Percentiles rank a stretch among this genome's conserved stretches.
Evolutionary conservation across 2,797 vertebrate genomes (phyloP).

Genomic region (Tinamus major): DNA sequence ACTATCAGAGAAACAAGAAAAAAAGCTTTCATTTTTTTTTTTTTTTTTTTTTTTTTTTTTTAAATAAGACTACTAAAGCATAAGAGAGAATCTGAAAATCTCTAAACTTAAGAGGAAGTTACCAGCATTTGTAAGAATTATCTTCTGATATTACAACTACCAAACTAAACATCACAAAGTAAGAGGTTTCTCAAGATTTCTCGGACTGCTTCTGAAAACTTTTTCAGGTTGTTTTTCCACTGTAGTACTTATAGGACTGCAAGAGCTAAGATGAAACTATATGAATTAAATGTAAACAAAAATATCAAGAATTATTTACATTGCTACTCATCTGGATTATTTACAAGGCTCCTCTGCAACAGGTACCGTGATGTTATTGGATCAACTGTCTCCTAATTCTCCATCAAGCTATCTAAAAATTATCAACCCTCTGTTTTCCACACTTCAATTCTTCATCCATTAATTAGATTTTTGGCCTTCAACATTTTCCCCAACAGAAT

Average conservation of each 20-base stretch:
- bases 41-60: too few relatives aligned
- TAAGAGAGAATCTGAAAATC: not conserved
- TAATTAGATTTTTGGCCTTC: conserved; percentile 49
- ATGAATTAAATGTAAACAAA: not conserved
- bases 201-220: not conserved
- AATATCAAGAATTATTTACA: not conserved
- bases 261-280: not conserved
- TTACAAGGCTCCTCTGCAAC: not conserved
- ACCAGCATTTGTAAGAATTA: not conserved
- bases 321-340: not conserved
- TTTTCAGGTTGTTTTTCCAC: not conserved
- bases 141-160: not conserved
- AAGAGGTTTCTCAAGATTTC: not conserved
- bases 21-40: not conserved
- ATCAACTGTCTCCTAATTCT: conserved; percentile 46
- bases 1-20: not conserved
- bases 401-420: conserved; percentile 46
- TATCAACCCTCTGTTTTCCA: conserved; percentile 50
- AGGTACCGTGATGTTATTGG: not conserved
- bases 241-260: not conserved
- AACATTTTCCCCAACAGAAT: not conserved
- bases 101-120: not conserved
- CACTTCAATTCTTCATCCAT: conserved; percentile 36
- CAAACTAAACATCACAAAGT: not conserved
- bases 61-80: not conserved